Base-by-base conservation (phyloP, 2,888 invertebrate species). In the Eumerus sabulonum region DNA sequence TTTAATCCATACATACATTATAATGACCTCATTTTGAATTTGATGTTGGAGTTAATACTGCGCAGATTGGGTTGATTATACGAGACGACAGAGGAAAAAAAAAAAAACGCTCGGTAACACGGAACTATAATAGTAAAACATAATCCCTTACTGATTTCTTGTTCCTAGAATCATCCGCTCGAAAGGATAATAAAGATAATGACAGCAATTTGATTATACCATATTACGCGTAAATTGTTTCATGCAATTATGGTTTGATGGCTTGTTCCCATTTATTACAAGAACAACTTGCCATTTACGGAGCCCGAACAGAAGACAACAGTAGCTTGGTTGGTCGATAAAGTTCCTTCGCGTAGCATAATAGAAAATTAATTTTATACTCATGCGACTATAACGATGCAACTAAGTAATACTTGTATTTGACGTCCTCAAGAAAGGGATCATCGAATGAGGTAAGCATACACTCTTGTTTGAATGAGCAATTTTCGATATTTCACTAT, bases 151-250 rank as follows among this genome's bases (percentile, higher is more conserved):
- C 16, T 42, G 7, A n/a, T 38, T 42, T 12, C 7, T 27, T 42
- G 14, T 50, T 59, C 45, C 42, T 27, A 16, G 45, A 60, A 47
- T 19, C 27, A 38, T 45, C 18, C 17, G n/a, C 36, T 53, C 16
- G 53, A 19, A 17, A 27, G 53, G n/a, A n/a, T n/a, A n/a, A 60
- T 53, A 60, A 60, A 17, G 38, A 54, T 60, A 70, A 70, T 47
- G 53, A 60, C 44, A 53, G 53, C 68, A 53, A 47, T 38, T 70
- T 60, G 68, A 60, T 70, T 60, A 60, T 53, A 35, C 47, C 40
- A 47, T 60, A 60, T 70, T 53, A 70, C 53, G 45, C 60, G 60
- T 60, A 59, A 53, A 60, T 53, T 60, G 51, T 45, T 38, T 51
- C 45, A 19, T 45, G 60, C 36, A 44, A 36, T 48, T 56, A 48